These are phyloP conservation scores for Chloropsis cyanopogon DNA, from an alignment of 2,113 vertebrate genomes.

Conservation along the genomic window DNA sequence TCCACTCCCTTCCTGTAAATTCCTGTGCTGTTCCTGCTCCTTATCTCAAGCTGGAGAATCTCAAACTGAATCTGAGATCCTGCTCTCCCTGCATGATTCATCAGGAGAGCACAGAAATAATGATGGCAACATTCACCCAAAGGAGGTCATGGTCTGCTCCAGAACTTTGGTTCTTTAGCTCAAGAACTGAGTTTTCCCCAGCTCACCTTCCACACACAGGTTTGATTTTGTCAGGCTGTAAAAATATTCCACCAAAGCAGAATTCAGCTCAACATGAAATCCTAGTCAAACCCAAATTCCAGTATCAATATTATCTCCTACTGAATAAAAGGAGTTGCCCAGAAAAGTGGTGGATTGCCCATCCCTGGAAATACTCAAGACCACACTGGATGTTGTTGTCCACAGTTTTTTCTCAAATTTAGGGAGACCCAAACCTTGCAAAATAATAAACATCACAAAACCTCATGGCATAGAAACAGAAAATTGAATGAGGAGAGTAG, in stretches of 20 bases:
- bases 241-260: not conserved
- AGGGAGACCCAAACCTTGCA: not conserved
- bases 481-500: not conserved
- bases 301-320: not conserved
- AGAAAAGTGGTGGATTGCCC: not conserved
- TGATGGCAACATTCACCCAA: not conserved
- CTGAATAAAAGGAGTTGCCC: not conserved
- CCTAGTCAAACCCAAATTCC: not conserved
- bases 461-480: not conserved
- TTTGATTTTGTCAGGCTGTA: not conserved
- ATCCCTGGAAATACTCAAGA: not conserved
- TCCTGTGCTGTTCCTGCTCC: not conserved
- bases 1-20: constrained; percentile 12
- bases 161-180: not conserved
- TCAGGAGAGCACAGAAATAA: not conserved
- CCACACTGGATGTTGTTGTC: rapidly evolving
- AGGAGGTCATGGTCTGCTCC: rapidly evolving
- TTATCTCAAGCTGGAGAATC: not conserved
- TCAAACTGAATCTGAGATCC: not conserved
- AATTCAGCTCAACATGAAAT: not conserved
- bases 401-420: not conserved
- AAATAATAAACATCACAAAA: not conserved
- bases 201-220: not conserved
- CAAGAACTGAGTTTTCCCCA: not conserved
- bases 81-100: not conserved